Base-by-base conservation (phyloP, 1,140 invertebrate genomes). In the Drosophila micromelanica region DNA sequence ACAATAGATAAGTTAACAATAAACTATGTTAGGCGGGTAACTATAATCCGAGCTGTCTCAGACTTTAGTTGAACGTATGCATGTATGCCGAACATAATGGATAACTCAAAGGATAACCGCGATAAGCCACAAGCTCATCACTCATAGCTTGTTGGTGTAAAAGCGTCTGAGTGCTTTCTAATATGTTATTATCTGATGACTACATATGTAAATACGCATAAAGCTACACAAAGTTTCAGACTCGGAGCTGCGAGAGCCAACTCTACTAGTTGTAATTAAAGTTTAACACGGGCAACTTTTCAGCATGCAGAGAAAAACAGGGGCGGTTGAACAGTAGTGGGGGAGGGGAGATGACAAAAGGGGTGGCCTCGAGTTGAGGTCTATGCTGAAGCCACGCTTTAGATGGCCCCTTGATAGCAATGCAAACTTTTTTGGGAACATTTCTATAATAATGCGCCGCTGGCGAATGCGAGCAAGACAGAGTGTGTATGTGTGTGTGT, bases 361-460 rank as follows among this genome's bases (percentile, higher is more conserved):
- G n/a, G 37, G n/a, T 7, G n/a, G 12, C 35, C 32, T 2, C 20
- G 15, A 40, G 54, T 40, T 17, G 30, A 43, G 82, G 82, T 73
- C 78, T 73, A 64, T 87, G 82, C 71, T 87, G 64, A 61, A 60
- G 65, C 51, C 76, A 54, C 70, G 84, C 82, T 87, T 87, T 89
- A 89, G 82, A 89, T 87, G 81, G 82, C 84, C 84, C 46, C 79
- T 80, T 80, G 79, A 82, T 82, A 80, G 79, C 79, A 82, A 78
- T 82, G 75, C 40, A 78, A 82, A 82, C 74, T 78, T 87, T 87
- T 86, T 82, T 87, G 61, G 68, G 64, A 87, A 87, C 82, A 87
- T 86, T 86, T 86, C 82, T 86, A 86, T 78, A 86, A 87, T 82
- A 87, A 89, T 87, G 79, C 72, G 81, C 81, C 81, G 77, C 61